Evolutionary conservation across 1,140 invertebrate species (phyloP).

Genomic region (Lethrus apterus): DNA sequence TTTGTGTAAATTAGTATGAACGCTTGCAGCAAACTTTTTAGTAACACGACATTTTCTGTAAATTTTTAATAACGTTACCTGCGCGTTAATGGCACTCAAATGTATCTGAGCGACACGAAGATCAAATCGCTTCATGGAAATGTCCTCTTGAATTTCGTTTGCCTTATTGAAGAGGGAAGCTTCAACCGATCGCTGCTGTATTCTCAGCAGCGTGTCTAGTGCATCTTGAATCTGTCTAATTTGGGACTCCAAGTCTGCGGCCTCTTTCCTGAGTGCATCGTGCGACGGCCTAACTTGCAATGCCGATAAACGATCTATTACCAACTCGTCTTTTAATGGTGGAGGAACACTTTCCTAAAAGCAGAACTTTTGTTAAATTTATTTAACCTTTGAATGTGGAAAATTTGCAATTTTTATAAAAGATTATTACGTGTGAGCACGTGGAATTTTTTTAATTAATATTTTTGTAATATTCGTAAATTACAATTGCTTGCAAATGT

Average conservation of each 20-base stretch:
- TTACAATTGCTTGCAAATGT: too few species aligned
- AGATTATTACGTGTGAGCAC: too few species aligned
- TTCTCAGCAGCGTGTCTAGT: constrained; percentile 70
- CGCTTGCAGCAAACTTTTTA: too few species aligned
- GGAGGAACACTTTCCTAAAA: constrained; percentile 56
- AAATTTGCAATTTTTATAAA: too few species aligned
- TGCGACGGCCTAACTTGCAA: constrained; percentile 62
- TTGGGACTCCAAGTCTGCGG: constrained; percentile 72
- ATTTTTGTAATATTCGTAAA: too few species aligned
- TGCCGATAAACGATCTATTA: constrained; percentile 72
- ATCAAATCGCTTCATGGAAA: constrained; percentile 90
- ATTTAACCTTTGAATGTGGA: neutral
- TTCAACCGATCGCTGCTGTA: constrained; percentile 82
- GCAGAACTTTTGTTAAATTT: constrained; percentile 1
- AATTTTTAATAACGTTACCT: constrained; percentile 64
- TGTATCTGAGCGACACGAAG: constrained; percentile 85
- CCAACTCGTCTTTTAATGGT: constrained; percentile 72
- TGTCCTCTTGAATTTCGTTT: constrained; percentile 91
- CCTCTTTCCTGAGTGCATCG: constrained; percentile 73
- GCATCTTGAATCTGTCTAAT: constrained; percentile 83
- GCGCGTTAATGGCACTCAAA: constrained; percentile 77
- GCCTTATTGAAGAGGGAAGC: constrained; percentile 85
- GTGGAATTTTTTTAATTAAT: neutral
- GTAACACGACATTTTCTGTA: too few species aligned
- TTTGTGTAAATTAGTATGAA: too few species aligned